Base-by-base conservation (phyloP, 2,113 vertebrate species). In the Alligator mississippiensis region DNA sequence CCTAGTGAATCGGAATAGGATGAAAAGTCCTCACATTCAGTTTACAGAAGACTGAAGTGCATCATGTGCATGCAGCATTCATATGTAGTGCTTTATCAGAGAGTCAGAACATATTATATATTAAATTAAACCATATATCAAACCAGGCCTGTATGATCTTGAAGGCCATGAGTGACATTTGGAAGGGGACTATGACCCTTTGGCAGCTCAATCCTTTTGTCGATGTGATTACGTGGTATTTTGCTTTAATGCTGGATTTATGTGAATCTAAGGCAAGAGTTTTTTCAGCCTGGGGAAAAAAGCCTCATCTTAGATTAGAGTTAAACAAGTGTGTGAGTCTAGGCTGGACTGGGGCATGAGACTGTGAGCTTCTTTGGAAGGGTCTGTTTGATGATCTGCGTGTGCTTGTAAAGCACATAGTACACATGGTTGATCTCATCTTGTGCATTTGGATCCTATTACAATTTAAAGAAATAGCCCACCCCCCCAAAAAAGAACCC, bases 1-100 rank as follows among this genome's bases (percentile, higher is more conserved):
- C 18, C 15, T 0, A 4, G 0, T 57, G 77, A 4, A 2, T 1
- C 28, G 19, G 79, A 54, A 25, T 19, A 34, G 75, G 19, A 74
- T 15, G 70, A 38, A 74, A 25, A 13, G 82, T 9, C 19, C 21
- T 11, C 55, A 80, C 27, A 22, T 17, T 16, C 0, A 0, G 75
- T 70, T 55, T 38, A 28, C 7, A 1, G 0, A 0, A 0, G 18
- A 57, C 1, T 25, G 60, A 13, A 22, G 63, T 14, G 59, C 47
- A 47, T 47, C 47, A 47, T 47, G 47, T 61, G 9, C n/a, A 11
- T 19, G 58, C 28, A 24, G 11, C 19, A 2, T 47, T 47, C 47
- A 9, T 11, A 4, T 74, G 34, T 3, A 38, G 34, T 22, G 47
- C 38, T 38, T 47, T 21, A 11, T 74, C 30, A 74, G 11, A 22